Evolutionary conservation across 2,113 vertebrate genomes (phyloP), one percentile per base, ranked within the genome.

Genomic region (Psephotus haematonotus): DNA sequence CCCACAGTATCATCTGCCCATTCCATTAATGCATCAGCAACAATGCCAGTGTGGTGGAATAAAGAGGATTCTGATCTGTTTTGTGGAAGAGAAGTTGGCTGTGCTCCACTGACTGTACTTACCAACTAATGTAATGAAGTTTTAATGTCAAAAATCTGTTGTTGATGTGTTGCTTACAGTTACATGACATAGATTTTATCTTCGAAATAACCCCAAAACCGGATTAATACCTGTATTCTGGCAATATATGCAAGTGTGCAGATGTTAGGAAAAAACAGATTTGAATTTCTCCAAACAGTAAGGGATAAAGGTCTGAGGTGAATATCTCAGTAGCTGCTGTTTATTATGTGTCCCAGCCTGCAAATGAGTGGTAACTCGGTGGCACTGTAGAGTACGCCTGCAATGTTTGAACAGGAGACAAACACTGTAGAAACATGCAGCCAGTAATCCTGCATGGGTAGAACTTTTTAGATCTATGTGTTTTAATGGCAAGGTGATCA

Each of bases 401-500:
- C 43, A 63, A 2, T 0, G 0, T 52, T 88, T 39, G 59, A 64
- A 2, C 9, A 49, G 35, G 52, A 78, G 18, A 8, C 33, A 84
- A 47, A 44, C 7, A 0, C 11, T 41, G 12, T 33, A 72, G 31
- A 63, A 94, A 70, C 44, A 9, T 1, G 6, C 18, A 71, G 27
- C 60, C 41, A 39, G 11, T 63, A 82, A 62, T 71, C 17, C 64
- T 93, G 53, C 41, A 37, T 27, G 29, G 57, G 41, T 76, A 84
- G 33, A 57, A 41, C 24, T 55, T 57, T 67, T 83, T 63, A 68
- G 35, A 77, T 47, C 47, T 0, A 7, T 67, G 20, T 72, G n/a
- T 89, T 88, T 91, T 35, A 92, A 79, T 72, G 37, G 83, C 59
- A 89, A 93, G 65, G 74, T 93, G 93, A 94, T 92, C 83, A 95